A percentile compares a stretch with the other conserved stretches of the same genome.
These are phyloP conservation scores for Protodeltote pygarga DNA, from an alignment of 2,888 invertebrate species.

Conservation along the genomic window DNA sequence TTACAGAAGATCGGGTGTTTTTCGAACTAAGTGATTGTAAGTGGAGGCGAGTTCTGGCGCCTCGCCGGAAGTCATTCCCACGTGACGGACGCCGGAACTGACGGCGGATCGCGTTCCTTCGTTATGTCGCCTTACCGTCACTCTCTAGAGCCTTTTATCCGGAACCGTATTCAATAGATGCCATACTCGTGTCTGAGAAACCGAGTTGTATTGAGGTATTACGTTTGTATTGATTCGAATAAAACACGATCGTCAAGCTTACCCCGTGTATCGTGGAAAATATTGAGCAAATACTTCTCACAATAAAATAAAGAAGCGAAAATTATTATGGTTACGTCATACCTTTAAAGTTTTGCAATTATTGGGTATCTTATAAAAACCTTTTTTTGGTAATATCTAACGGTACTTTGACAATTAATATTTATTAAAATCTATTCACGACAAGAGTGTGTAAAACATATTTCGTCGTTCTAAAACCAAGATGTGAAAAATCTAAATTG, in stretches of 20 bases:
- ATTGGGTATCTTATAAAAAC: too few relatives aligned
- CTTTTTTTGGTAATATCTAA: too few relatives aligned
- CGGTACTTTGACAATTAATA: too few relatives aligned
- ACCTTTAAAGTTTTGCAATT: too few relatives aligned
- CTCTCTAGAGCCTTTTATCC: slow-evolving; percentile 65
- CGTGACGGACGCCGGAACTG: slow-evolving; percentile 84
- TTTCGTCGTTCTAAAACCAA: too few relatives aligned
- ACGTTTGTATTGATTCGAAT: slow-evolving; percentile 31
- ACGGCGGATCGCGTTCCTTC: slow-evolving; percentile 81
- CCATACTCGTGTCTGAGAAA: slow-evolving; percentile 39
- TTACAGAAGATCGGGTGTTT: slow-evolving; percentile 65
- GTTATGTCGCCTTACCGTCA: slow-evolving; percentile 72
- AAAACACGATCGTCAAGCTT: slow-evolving; percentile 5
- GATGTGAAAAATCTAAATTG: not conserved
- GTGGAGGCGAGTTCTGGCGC: slow-evolving; percentile 79
- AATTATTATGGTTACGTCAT: too few relatives aligned
- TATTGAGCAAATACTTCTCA: not conserved
- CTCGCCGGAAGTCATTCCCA: slow-evolving; percentile 83
- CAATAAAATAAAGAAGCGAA: too few relatives aligned
- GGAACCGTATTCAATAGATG: slow-evolving; percentile 46
- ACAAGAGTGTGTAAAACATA: too few relatives aligned
- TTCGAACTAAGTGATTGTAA: slow-evolving; percentile 84
- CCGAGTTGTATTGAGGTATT: slow-evolving; percentile 40
- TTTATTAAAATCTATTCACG: too few relatives aligned
- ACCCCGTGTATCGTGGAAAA: not conserved